Evolutionary conservation across 2,113 vertebrate genomes (phyloP).

Genomic region (Embiotoca jacksoni): DNA sequence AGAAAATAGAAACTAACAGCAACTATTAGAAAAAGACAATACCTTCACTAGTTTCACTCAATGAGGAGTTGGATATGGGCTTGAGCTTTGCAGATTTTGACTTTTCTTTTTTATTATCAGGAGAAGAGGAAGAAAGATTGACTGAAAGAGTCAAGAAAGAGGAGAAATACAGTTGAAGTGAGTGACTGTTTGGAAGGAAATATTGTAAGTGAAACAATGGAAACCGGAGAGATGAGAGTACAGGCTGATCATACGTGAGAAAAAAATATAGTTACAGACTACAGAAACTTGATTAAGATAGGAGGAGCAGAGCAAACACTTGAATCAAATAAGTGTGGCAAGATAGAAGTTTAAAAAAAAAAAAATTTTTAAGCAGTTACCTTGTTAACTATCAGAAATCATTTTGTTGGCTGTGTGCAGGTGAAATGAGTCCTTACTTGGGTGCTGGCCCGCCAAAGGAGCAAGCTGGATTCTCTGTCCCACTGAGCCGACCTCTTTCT

Average conservation of each 20-base stretch:
- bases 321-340: background rate
- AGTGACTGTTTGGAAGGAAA: slow-evolving; percentile 13
- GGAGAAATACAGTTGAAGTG: slow-evolving; percentile 22
- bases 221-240: slow-evolving; percentile 27
- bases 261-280: background rate
- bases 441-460: slow-evolving; percentile 83
- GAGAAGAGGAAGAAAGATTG: slow-evolving; percentile 77
- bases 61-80: slow-evolving; percentile 73
- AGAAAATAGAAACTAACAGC: background rate
- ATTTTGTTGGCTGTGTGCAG: background rate
- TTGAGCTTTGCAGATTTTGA: slow-evolving; percentile 81
- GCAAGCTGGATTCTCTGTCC: slow-evolving; percentile 94
- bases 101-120: slow-evolving; percentile 86
- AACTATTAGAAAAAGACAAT: slow-evolving; percentile 54
- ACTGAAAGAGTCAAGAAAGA: slow-evolving; percentile 72
- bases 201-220: background rate
- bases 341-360: too few species aligned
- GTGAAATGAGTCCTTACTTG: slow-evolving; percentile 82
- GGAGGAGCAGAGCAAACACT: background rate
- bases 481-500: slow-evolving; percentile 94
- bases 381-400: background rate
- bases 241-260: background rate
- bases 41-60: slow-evolving; percentile 82
- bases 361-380: background rate
- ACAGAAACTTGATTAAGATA: background rate